Evolutionary conservation across 2,888 invertebrate species (phyloP).

Genomic region (Mechanitis messenoides): DNA sequence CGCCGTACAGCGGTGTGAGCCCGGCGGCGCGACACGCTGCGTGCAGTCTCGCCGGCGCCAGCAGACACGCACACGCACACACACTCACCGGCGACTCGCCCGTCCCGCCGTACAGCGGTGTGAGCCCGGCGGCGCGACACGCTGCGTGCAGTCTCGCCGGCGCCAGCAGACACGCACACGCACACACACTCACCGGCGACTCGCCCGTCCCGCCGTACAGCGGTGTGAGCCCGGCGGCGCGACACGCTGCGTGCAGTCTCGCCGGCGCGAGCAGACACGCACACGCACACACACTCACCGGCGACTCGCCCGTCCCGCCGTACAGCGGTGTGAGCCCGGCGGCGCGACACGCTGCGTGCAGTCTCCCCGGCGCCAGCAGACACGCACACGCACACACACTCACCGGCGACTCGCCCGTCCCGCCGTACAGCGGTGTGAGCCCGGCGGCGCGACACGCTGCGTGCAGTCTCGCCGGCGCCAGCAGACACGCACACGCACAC

Average conservation of each 20-base stretch:
- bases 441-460: constrained; percentile 76
- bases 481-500: constrained; percentile 65
- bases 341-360: constrained; percentile 74
- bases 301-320: constrained; percentile 34
- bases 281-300: constrained; percentile 43
- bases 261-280: constrained; percentile 78
- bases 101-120: constrained; percentile 67
- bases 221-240: constrained; percentile 77
- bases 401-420: constrained; percentile 42
- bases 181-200: constrained; percentile 41
- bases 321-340: constrained; percentile 79
- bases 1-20: constrained; percentile 73
- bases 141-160: constrained; percentile 77
- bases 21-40: constrained; percentile 76
- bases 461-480: constrained; percentile 78
- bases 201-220: constrained; percentile 52
- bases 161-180: constrained; percentile 76
- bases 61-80: constrained; percentile 65
- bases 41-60: constrained; percentile 78
- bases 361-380: constrained; percentile 76
- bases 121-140: constrained; percentile 75
- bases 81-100: constrained; percentile 43
- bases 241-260: constrained; percentile 75
- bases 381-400: constrained; percentile 52
- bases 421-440: constrained; percentile 73